These are phyloP conservation scores for Fopius arisanus DNA, from an alignment of 1,140 invertebrate species.

Conservation along the genomic window DNA sequence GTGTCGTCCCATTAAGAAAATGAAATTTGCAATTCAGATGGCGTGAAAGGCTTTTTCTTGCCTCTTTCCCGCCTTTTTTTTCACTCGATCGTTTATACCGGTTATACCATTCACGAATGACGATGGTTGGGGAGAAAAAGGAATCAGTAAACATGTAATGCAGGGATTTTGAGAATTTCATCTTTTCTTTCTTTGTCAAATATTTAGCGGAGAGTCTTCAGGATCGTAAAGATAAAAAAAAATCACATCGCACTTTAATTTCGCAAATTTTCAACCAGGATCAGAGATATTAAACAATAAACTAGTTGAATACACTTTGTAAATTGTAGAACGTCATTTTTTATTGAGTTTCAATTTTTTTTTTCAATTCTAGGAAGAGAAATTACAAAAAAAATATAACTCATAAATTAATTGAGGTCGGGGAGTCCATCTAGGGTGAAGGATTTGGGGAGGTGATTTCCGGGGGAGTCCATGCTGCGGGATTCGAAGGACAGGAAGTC, in stretches of 20 bases:
- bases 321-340: background rate
- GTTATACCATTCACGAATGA: conserved; percentile 17
- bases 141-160: conserved; percentile 6
- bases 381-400: background rate
- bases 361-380: background rate
- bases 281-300: too few species aligned
- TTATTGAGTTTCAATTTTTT: background rate
- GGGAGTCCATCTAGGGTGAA: conserved; percentile 29
- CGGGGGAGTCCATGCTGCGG: conserved; percentile 15
- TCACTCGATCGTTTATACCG: background rate
- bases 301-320: background rate
- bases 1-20: conserved; percentile 37
- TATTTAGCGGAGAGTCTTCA: too few species aligned
- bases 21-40: conserved; percentile 41
- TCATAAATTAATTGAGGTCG: conserved; percentile 24
- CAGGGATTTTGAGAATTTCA: background rate
- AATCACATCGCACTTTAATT: too few species aligned
- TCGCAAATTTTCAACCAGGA: too few species aligned
- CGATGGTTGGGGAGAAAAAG: background rate
- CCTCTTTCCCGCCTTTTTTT: conserved; percentile 8
- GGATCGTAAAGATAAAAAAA: too few species aligned
- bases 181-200: background rate
- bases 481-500: conserved; percentile 24
- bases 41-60: conserved; percentile 32
- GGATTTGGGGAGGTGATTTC: background rate